Evolutionary conservation across 2,113 vertebrate species (phyloP), one percentile per base, ranked within the genome.

Genomic region (Penelope pileata): DNA sequence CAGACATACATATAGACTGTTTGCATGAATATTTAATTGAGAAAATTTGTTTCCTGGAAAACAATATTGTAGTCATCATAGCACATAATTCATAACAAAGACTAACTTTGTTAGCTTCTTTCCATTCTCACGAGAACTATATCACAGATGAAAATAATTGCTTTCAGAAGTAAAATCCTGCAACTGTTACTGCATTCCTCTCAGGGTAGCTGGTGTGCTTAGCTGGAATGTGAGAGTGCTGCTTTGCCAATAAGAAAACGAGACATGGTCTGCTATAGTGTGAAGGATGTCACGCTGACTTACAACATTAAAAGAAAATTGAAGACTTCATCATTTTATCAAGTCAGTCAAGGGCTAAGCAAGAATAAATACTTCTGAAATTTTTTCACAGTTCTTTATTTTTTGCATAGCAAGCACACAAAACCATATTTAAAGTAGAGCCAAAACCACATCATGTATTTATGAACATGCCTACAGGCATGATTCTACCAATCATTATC

Each of bases 21-120:
- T 96, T 85, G 69, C 48, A 77, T 16, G 23, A 70, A 43, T 14
- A n/a, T 38, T 83, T 90, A 91, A 93, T 64, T 63, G 74, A 84
- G 72, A 89, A 74, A 14, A 0, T 51, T n/a, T 43, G 30, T 73
- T 95, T 87, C 92, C 26, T 59, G 48, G 21, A 92, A 96, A 91
- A 58, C 9, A 51, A n/a, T 86, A 86, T 14, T 89, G 47, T 21
- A 84, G 27, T 66, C 24, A 80, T 74, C 19, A n/a, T 5, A 68
- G 62, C 24, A 83, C 62, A 75, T 48, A 67, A 24, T 63, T 87
- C 30, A 56, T 45, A 6, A 82, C 5, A 9, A 84, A 68, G 67
- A 81, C 32, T 66, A 51, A 78, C 58, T 83, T 84, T 36, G 8
- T 86, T 40, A 81, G 4, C 21, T 90, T 82, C 23, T 73, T 59